Base-by-base conservation (phyloP, 2,888 invertebrate species). In the Thymelicus acteon region DNA sequence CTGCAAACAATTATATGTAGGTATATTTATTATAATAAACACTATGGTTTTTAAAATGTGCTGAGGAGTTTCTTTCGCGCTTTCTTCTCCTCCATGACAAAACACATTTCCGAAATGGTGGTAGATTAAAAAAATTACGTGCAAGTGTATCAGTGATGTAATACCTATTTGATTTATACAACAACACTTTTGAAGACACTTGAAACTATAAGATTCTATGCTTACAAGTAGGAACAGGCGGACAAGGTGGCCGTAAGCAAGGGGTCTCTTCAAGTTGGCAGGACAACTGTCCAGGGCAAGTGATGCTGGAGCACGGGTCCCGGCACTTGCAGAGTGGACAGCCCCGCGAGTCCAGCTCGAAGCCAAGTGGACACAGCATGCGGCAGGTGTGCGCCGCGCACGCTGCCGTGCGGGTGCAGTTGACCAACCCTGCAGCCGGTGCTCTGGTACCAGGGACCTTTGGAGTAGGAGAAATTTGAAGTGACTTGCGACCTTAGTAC, bases 341-440 rank as follows among this genome's bases (percentile, higher is more conserved):
- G 6, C 98, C 97, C 3, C 94, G 94, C 15, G 90, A 78, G 57
- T 94, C 91, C 79, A 97, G 94, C 75, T 97, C 96, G 85, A 98
- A 98, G 49, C 97, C 97, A 71, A 97, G 95, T 0, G 97, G 96
- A 79, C 98, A 98, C 75, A 97, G 95, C 98, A 98, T 98, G 57
- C 98, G 95, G 81, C 98, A 98, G 0, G 96, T 96, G 78, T 97
- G 97, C 0, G 97, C 97, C 0, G 97, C 95, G 81, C 98, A 98
- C 1, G 96, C 94, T 44, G 95, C 95, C 60, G 94, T 94, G 83
- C 95, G 94, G 10, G 96, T 95, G 84, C 97, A 97, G 87, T 97
- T 96, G 37, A 97, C 95, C 19, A 95, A 87, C 0, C 94, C 93
- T 47, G 95, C 95, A 0, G 95, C 95, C 15, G 95, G 94, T 0